Percentiles rank a stretch among this genome's conserved stretches.
phyloP scores from a whole-genome alignment of 1,140 invertebrate genomes.

The Microplitis mediator region DNA sequence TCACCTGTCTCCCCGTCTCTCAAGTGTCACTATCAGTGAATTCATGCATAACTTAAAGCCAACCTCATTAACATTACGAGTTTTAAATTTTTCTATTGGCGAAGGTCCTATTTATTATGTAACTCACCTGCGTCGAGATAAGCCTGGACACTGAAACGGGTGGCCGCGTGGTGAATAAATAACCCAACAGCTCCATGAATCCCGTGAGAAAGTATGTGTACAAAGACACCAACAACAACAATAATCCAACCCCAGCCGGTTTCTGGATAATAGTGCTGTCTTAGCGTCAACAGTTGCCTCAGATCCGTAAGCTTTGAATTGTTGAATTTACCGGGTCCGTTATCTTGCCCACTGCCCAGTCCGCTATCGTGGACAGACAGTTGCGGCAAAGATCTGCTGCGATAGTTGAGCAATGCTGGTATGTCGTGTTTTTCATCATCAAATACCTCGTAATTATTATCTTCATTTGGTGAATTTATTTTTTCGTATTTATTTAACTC shows the following conservation, averaged over 20 bases:
- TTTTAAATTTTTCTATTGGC: not conserved
- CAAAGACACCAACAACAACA: slow-evolving; percentile 65
- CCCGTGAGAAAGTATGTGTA: slow-evolving; percentile 70
- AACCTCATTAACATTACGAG: too few relatives aligned
- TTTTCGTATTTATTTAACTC: not conserved
- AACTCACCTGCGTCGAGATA: slow-evolving; percentile 63
- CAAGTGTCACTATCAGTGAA: too few relatives aligned
- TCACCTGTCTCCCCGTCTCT: too few relatives aligned
- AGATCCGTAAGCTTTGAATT: slow-evolving; percentile 57
- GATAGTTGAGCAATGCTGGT: slow-evolving; percentile 38
- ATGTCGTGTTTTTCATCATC: slow-evolving; percentile 17
- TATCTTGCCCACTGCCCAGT: slow-evolving; percentile 51
- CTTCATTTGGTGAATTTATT: not conserved
- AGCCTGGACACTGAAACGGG: slow-evolving; percentile 60
- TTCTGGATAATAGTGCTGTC: slow-evolving; percentile 77
- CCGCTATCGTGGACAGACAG: slow-evolving; percentile 51
- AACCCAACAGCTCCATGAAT: slow-evolving; percentile 67
- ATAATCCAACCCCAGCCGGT: slow-evolving; percentile 79
- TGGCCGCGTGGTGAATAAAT: slow-evolving; percentile 61
- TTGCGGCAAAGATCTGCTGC: slow-evolving; percentile 50
- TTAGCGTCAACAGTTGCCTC: slow-evolving; percentile 67
- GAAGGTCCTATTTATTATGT: not conserved
- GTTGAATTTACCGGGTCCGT: slow-evolving; percentile 41
- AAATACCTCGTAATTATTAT: not conserved
- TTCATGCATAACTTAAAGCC: too few relatives aligned